Evolutionary conservation across 2,888 invertebrate species (phyloP).

Genomic region (Ophonus ardosiacus): DNA sequence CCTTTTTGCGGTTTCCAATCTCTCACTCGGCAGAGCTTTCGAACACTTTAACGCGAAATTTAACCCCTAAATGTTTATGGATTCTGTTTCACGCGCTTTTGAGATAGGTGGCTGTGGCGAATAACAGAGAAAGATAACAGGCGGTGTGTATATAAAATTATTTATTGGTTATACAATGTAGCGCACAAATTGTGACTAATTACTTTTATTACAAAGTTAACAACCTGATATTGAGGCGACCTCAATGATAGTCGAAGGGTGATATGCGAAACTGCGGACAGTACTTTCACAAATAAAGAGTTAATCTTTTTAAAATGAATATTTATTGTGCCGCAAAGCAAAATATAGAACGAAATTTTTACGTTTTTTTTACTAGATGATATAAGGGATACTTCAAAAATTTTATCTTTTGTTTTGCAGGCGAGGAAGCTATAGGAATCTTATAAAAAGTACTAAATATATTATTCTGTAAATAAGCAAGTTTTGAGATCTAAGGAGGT

Average conservation of each 20-base stretch:
- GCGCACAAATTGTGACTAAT: slow-evolving; percentile 62
- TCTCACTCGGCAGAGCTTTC: slow-evolving; percentile 22
- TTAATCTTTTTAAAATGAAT: background rate
- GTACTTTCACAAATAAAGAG: background rate
- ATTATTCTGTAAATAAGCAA: too few species aligned
- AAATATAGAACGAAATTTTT: too few species aligned
- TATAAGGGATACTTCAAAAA: too few species aligned
- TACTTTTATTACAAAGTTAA: slow-evolving; percentile 63
- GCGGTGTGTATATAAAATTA: slow-evolving; percentile 59
- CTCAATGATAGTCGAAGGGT: background rate
- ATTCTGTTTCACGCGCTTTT: slow-evolving; percentile 51
- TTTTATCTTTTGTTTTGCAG: too few species aligned
- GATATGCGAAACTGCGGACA: background rate
- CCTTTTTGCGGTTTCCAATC: slow-evolving; percentile 50
- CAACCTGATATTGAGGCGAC: slow-evolving; percentile 60
- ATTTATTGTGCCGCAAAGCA: background rate
- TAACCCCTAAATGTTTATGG: slow-evolving; percentile 31
- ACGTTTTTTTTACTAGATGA: too few species aligned
- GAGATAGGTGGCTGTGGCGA: slow-evolving; percentile 70
- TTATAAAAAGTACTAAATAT: too few species aligned
- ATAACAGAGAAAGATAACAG: background rate
- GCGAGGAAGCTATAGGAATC: too few species aligned
- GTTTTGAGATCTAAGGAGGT: too few species aligned
- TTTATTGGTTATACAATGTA: slow-evolving; percentile 62
- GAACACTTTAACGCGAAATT: slow-evolving; percentile 36